Evolutionary conservation across 2,113 vertebrate genomes (phyloP).

Genomic region (Hippocampus comes): DNA sequence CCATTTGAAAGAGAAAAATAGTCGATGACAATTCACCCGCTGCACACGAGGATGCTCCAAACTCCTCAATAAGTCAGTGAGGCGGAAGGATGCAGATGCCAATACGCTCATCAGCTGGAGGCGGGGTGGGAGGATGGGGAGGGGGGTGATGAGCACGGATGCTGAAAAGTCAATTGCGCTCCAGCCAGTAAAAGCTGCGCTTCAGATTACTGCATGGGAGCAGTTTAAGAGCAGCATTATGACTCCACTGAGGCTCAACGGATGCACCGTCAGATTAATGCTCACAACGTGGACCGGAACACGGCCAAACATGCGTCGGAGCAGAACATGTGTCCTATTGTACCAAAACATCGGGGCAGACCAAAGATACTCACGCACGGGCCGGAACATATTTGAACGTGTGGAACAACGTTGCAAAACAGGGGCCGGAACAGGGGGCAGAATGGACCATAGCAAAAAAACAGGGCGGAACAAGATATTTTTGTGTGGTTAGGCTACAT

Average conservation of each 20-base stretch:
- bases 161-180: slow-evolving; percentile 44
- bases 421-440: neutral
- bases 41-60: slow-evolving; percentile 28
- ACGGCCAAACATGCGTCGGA: too few species aligned
- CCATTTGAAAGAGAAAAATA: slow-evolving; percentile 25
- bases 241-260: neutral
- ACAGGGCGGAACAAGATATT: too few species aligned
- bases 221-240: neutral
- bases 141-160: neutral
- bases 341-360: neutral
- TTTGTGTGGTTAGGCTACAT: too few species aligned
- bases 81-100: slow-evolving; percentile 63
- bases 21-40: slow-evolving; percentile 55
- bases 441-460: neutral
- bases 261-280: neutral
- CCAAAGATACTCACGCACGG: too few species aligned
- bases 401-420: neutral
- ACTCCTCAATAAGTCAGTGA: slow-evolving; percentile 63
- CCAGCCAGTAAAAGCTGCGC: slow-evolving; percentile 52
- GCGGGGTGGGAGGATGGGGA: slow-evolving; percentile 22
- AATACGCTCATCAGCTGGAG: slow-evolving; percentile 61
- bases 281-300: neutral
- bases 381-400: neutral
- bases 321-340: neutral
- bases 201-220: slow-evolving; percentile 47